Evolutionary conservation across 2,113 vertebrate species (phyloP), one percentile per base, ranked within the genome.

Genomic region (Lota lota): DNA sequence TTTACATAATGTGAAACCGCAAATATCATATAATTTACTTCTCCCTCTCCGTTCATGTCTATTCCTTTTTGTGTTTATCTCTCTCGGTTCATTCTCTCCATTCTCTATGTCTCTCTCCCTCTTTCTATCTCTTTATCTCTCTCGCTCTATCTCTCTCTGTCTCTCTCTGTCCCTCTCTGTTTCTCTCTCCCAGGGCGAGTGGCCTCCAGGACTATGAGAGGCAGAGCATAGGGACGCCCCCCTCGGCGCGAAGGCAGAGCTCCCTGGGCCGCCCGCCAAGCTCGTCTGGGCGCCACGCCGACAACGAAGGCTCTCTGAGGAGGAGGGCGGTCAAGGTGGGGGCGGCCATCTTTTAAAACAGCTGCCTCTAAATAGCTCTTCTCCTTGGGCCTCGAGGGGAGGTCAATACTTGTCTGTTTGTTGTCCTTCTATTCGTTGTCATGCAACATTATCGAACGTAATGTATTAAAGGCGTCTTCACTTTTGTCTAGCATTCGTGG

Each of bases 321-420:
- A 88, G 91, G 68, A 92, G 91, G 67, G 83, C 90, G 1, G 85
- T 92, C 77, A 92, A 93, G 92, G 94, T 95, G 57, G 66, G 88
- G 64, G 65, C 2, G 53, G 28, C 0, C n/a, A 21, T 24, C 17
- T n/a, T 36, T 21, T 59, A 19, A 3, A 22, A 19, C 58, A 8
- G n/a, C 17, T 10, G 54, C 54, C 54, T 57, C 54, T 57, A 19
- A n/a, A 19, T 57, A 18, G n/a, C 54, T 57, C 3, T 16, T 6
- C 54, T n/a, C 17, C 54, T 47, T 47, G 40, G 12, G 40, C 40
- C 40, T 47, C 10, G 10, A 47, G 8, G 8, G 12, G 40, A 10
- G 40, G 40, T 47, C 40, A 47, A 47, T 47, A 47, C 40, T 47
- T 47, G 40, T 47, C 12, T 47, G 40, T 47, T 47, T 8, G 40